phyloP scores from a whole-genome alignment of 2,113 vertebrate species.

The Dolichotis patagonum region DNA sequence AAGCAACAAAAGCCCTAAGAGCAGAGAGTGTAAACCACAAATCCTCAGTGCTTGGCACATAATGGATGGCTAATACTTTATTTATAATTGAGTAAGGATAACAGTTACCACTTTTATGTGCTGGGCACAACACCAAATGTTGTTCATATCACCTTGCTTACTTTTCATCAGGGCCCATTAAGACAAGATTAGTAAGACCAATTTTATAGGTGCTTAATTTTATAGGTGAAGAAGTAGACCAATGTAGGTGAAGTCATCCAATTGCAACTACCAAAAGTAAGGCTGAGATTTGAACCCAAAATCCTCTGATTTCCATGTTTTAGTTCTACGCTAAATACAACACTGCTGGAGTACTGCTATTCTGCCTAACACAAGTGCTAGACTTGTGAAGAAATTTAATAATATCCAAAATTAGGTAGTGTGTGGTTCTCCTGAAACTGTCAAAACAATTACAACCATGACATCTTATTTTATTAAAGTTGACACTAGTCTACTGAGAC shows the following conservation, averaged over 20 bases:
- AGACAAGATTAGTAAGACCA: not conserved
- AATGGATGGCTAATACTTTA: not conserved
- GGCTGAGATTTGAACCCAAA: not conserved
- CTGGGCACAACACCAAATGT: not conserved
- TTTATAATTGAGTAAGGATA: not conserved
- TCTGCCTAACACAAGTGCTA: not conserved
- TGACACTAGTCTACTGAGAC: not conserved
- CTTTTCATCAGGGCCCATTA: not conserved
- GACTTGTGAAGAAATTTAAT: not conserved
- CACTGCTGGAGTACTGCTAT: not conserved
- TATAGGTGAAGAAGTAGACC: not conserved
- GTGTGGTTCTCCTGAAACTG: not conserved
- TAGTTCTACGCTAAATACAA: not conserved
- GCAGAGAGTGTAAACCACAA: not conserved
- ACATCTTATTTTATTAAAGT: not conserved
- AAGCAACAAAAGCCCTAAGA: not conserved
- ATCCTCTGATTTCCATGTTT: not conserved
- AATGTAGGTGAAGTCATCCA: not conserved
- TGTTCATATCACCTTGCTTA: not conserved
- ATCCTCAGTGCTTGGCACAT: not conserved
- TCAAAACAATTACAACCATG: not conserved
- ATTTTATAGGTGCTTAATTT: not conserved
- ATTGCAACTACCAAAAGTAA: not conserved
- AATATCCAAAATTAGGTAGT: not conserved
- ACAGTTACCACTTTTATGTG: not conserved